phyloP scores from a whole-genome alignment of 2,113 vertebrate species.

The Terrapene triunguis region DNA sequence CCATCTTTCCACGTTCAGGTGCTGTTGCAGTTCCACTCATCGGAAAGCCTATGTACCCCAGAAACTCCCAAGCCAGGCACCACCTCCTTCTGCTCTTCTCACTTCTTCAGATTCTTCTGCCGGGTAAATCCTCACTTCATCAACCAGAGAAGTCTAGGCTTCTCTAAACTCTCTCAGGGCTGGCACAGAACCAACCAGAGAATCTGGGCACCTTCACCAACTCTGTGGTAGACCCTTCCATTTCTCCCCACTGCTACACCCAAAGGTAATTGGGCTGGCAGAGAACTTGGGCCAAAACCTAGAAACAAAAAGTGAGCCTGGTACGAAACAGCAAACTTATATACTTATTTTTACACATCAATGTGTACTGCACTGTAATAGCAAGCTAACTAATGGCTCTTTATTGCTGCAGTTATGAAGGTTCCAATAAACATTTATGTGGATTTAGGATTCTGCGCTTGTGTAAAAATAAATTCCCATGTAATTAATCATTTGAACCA shows the following conservation, averaged over 20 bases:
- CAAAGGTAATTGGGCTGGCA: not conserved
- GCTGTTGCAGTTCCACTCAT: not conserved
- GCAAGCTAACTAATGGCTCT: constrained; percentile 45
- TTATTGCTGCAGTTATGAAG: constrained; percentile 34
- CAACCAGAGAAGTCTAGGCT: not conserved
- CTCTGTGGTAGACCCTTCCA: not conserved
- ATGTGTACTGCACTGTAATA: constrained; percentile 29
- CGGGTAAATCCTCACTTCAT: not conserved
- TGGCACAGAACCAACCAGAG: not conserved
- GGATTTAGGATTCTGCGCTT: constrained; percentile 48
- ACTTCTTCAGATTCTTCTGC: not conserved
- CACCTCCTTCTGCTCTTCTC: not conserved
- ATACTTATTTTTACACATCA: not conserved
- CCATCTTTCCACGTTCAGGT: not conserved
- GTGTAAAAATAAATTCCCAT: constrained; percentile 64
- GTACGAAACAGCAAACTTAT: constrained; percentile 14
- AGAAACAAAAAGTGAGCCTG: constrained; percentile 11
- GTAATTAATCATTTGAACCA: constrained; percentile 38
- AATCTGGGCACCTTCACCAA: not conserved
- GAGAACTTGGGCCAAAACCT: constrained; percentile 37
- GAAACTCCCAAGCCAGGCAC: not conserved
- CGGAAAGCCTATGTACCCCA: not conserved
- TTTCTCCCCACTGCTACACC: not conserved
- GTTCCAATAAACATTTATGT: constrained; percentile 70
- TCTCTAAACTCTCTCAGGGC: not conserved